phyloP scores from a whole-genome alignment of 1,140 invertebrate species.

The Pseudomyrmex gracilis region DNA sequence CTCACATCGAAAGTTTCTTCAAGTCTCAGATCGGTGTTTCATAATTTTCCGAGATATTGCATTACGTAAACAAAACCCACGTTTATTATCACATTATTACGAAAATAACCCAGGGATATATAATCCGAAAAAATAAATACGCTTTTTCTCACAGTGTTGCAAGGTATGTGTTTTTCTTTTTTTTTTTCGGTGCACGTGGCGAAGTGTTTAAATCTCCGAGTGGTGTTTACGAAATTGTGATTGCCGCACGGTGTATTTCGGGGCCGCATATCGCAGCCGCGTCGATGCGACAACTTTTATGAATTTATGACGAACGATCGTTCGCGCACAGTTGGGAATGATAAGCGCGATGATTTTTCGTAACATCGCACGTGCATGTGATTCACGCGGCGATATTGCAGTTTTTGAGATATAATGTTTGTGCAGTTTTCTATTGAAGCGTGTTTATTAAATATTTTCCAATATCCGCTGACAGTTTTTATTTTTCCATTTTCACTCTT shows the following conservation, averaged over 20 bases:
- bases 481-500: too few species aligned
- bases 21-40: constrained; percentile 23
- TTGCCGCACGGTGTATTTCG: constrained; percentile 42
- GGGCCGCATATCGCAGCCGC: constrained; percentile 14
- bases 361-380: background rate
- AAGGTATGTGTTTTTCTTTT: constrained; percentile 28
- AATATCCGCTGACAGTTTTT: background rate
- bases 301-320: constrained; percentile 47
- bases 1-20: background rate
- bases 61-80: too few species aligned
- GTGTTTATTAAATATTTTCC: background rate
- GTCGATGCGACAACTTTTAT: constrained; percentile 41
- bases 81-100: background rate
- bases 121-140: background rate
- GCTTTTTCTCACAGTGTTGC: background rate
- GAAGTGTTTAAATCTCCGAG: constrained; percentile 42
- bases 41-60: too few species aligned
- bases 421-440: background rate
- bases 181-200: constrained; percentile 16
- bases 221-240: constrained; percentile 34
- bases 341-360: constrained; percentile 20
- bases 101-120: background rate
- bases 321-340: constrained; percentile 21
- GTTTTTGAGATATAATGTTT: background rate
- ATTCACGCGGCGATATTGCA: background rate